These are phyloP conservation scores for Myotis findleyi DNA, from an alignment of 2,797 vertebrate genomes.

Conservation along the genomic window DNA sequence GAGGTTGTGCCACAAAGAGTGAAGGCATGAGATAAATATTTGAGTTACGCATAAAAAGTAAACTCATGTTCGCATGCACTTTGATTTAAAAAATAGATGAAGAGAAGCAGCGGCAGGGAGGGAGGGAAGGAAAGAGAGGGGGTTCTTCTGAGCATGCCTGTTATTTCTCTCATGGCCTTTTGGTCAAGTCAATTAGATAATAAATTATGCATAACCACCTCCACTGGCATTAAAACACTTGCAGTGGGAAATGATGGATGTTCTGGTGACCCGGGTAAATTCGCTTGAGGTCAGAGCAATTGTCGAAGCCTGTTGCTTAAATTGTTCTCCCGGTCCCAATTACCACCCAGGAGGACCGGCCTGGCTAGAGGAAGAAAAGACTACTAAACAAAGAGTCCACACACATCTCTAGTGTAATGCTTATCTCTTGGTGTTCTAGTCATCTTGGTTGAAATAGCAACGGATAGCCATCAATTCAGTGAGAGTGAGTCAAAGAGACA, in stretches of 20 bases:
- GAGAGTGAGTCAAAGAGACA: not conserved
- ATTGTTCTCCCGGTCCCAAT: not conserved
- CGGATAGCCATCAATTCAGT: not conserved
- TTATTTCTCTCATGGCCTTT: constrained; percentile 47
- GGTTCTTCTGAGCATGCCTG: not conserved
- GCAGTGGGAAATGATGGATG: constrained; percentile 53
- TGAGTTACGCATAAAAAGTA: not conserved
- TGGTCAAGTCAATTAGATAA: constrained; percentile 58
- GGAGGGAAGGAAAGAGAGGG: not conserved
- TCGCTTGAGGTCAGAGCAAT: constrained; percentile 54
- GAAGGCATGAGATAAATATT: not conserved
- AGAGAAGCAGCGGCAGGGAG: not conserved
- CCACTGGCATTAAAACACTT: not conserved
- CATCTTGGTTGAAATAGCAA: not conserved
- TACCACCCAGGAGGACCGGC: not conserved
- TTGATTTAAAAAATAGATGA: not conserved
- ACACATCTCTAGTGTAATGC: accelerated
- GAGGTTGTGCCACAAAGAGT: not conserved
- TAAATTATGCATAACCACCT: constrained; percentile 61
- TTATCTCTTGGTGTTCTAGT: not conserved
- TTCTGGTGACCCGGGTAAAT: constrained; percentile 46
- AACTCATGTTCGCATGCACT: not conserved
- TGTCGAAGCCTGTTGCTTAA: constrained; percentile 37
- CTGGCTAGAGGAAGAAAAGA: not conserved
- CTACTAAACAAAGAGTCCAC: not conserved